Evolutionary conservation across 2,113 vertebrate genomes (phyloP), one percentile per base, ranked within the genome.

Genomic region (Pluvialis apricaria): DNA sequence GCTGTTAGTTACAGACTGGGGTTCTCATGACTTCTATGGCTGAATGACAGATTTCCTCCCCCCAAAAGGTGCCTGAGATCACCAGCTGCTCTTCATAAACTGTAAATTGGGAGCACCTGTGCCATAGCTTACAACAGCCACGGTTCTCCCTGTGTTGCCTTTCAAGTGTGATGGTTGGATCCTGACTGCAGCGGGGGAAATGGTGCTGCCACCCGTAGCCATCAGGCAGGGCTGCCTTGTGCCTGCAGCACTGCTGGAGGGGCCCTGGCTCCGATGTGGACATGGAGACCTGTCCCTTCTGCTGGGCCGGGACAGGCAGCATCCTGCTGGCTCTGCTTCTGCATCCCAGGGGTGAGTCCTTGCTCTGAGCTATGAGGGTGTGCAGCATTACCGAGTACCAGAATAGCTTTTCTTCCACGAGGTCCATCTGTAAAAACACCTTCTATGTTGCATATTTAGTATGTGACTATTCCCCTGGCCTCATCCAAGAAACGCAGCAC

Each of bases 181-280:
- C 13, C 60, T 16, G 36, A 3, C 42, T 34, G 60, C 40, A 45
- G 81, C 69, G 55, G 42, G 32, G 28, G 18, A n/a, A 6, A 1
- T 0, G 3, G 22, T 5, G 45, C 45, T 68, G 55, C 18, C 18
- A 18, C 47, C 34, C 0, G 2, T 5, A 58, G 76, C 38, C 2
- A 5, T 17, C 3, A 17, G 64, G 22, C 34, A 73, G 58, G 52
- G 54, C 54, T 52, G 12, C 10, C 34, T 36, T 4, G 0, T 2
- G 15, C 20, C 17, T 45, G 29, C 21, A 38, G 57, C 18, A 8
- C n/a, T 1, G 2, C 25, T 0, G 3, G 29, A 66, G 70, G 15
- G 32, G 17, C 45, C 52, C 28, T 8, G 2, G 47, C 45, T 80
- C 64, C 0, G 1, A 52, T 14, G 6, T 1, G 1, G 58, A 40